Base-by-base conservation (phyloP, 2,888 invertebrate genomes). In the Aphodius sticticus region DNA sequence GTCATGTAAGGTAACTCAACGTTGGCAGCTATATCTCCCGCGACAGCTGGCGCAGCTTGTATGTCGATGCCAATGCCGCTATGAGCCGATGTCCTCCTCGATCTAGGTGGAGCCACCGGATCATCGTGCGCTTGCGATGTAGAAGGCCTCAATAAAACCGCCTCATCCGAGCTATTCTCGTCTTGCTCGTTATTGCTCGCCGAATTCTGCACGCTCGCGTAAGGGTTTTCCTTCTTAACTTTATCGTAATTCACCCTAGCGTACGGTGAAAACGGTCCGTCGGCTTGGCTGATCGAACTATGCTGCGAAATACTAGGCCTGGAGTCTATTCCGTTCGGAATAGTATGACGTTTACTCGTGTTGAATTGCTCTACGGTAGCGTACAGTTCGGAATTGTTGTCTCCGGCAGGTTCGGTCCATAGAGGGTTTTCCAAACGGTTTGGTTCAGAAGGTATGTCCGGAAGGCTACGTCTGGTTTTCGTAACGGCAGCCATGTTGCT, bases 1-100 rank as follows among this genome's bases (percentile, higher is more conserved):
- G 96, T 96, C 93, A 96, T 96, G 88, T 96, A 96, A 0, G 96
- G 96, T 86, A 96, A 90, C 87, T 96, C 96, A 87, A 96, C 96
- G 87, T 95, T 96, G 69, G 96, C 96, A 69, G 96, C 95, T 83
- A 96, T 92, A 86, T 95, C 94, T 14, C 96, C 96, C 79, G 95
- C 94, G 85, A 96, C 96, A 6, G 96, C 96, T 76, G 95, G 94
- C 7, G 96, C 96, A n/a, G 96, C 96, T 37, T 95, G 95, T 87
- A 96, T 96, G 85, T 95, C 93, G 53, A 85, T 81, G 9, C 91
- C 90, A 74, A 91, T 6, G 84, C 90, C 15, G 85, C 90, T 90
- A 81, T 91, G 90, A 12, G 90, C 89, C 1, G 91, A 91, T 4
- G 91, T 89, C 83, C 91, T 87, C 72, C 91, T 87, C 37, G 91